These are phyloP conservation scores for Zenarchopterus dispar DNA, from an alignment of 2,797 vertebrate genomes.

Conservation along the genomic window DNA sequence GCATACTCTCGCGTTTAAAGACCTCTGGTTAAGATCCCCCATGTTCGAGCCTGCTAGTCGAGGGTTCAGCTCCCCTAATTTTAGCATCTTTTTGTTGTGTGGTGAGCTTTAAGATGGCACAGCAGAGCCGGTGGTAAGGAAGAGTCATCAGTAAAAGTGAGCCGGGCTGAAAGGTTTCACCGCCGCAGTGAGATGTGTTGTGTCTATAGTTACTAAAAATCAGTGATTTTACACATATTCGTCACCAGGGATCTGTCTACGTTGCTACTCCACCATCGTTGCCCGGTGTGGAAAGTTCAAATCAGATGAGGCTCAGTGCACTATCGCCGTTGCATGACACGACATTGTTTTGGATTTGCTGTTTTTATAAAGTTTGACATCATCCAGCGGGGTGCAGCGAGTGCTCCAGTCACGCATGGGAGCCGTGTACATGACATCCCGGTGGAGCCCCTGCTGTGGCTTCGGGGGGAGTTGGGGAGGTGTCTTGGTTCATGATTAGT, in stretches of 20 bases:
- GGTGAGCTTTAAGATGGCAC: slow-evolving; percentile 65
- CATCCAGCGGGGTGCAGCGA: slow-evolving; percentile 12
- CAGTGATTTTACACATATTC: slow-evolving; percentile 24
- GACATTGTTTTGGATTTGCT: slow-evolving; percentile 4
- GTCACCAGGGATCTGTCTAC: slow-evolving; percentile 35
- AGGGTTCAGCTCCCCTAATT: slow-evolving; percentile 70
- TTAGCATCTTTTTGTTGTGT: slow-evolving; percentile 71
- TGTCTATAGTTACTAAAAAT: slow-evolving; percentile 25
- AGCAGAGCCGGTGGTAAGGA: slow-evolving; percentile 70
- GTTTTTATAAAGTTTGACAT: slow-evolving; percentile 23
- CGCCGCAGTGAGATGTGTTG: slow-evolving; percentile 38
- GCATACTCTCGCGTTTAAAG: slow-evolving; percentile 60
- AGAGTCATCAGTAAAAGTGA: slow-evolving; percentile 76
- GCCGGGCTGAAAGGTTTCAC: slow-evolving; percentile 73
- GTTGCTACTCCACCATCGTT: slow-evolving; percentile 16
- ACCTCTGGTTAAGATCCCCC: slow-evolving; percentile 63
- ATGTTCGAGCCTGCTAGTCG: slow-evolving; percentile 56
- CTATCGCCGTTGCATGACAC: slow-evolving; percentile 8
- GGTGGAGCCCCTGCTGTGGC: slow-evolving; percentile 43
- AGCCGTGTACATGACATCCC: slow-evolving; percentile 17
- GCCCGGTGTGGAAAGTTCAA: slow-evolving; percentile 13
- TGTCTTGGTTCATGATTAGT: slow-evolving; percentile 76
- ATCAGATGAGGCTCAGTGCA: not conserved
- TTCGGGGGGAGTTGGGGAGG: slow-evolving; percentile 13
- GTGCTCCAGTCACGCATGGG: slow-evolving; percentile 23